These are phyloP conservation scores for Ochotona princeps DNA, from an alignment of 2,113 vertebrate species.

Conservation along the genomic window DNA sequence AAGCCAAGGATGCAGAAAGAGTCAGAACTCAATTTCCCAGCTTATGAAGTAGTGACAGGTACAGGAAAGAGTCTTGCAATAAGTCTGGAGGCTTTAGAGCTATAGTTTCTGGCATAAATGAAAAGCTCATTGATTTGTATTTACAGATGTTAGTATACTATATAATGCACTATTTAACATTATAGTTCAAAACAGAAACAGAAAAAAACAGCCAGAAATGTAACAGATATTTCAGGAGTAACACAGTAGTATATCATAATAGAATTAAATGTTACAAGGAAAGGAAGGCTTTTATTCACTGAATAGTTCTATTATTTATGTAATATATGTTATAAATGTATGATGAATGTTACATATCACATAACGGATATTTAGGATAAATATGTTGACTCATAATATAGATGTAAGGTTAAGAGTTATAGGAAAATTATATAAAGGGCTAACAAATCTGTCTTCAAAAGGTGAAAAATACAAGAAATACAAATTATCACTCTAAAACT, in stretches of 20 bases:
- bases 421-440: background rate
- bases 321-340: no score
- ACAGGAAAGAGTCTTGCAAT: background rate
- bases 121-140: background rate
- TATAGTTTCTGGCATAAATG: background rate
- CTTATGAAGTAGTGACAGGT: background rate
- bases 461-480: background rate
- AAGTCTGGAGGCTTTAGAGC: background rate
- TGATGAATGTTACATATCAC: no score
- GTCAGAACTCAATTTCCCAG: background rate
- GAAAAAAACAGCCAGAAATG: background rate
- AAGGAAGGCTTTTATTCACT: background rate
- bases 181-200: background rate
- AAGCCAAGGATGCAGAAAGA: background rate
- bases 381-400: no score
- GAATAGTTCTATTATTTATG: conserved; percentile 1
- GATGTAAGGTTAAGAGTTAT: background rate
- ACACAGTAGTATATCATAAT: background rate
- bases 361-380: no score
- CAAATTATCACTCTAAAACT: background rate
- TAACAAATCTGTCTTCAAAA: background rate
- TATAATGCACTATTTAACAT: background rate
- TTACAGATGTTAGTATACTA: background rate
- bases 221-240: background rate
- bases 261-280: background rate